Evolutionary conservation across 2,797 vertebrate species (phyloP).

Genomic region (Falco naumanni): DNA sequence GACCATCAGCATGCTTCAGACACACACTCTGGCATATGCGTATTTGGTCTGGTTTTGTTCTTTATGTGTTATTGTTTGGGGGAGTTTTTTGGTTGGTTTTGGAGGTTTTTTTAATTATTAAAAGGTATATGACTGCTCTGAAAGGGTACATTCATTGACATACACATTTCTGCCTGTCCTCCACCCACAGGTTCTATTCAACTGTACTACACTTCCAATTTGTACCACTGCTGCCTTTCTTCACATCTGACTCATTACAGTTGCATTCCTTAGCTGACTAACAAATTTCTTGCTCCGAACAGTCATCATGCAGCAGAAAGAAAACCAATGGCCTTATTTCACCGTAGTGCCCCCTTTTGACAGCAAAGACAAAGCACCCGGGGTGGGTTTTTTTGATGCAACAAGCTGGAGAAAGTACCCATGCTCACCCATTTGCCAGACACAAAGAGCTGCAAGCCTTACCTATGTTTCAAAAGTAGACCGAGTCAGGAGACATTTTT

Average conservation of each 20-base stretch:
- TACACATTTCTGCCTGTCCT: background rate
- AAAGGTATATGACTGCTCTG: background rate
- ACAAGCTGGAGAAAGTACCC: background rate
- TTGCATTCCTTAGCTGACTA: background rate
- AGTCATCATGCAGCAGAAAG: background rate
- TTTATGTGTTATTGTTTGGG: background rate
- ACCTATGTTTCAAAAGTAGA: background rate
- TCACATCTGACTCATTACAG: background rate
- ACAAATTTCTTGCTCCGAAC: background rate
- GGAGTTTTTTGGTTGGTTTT: background rate
- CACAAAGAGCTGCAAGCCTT: background rate
- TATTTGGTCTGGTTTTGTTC: background rate
- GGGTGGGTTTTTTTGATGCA: background rate
- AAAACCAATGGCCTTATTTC: background rate
- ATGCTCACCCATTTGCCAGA: background rate
- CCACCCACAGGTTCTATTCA: background rate
- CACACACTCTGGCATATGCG: fast-evolving
- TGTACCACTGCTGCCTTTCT: background rate
- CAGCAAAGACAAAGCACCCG: background rate
- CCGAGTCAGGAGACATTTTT: background rate
- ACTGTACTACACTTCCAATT: fast-evolving
- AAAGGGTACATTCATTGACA: background rate
- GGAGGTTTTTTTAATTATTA: background rate
- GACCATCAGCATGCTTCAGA: fast-evolving
- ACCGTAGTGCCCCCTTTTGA: background rate